Base-by-base conservation (phyloP, 2,113 vertebrate genomes). In the Tympanuchus pallidicinctus region DNA sequence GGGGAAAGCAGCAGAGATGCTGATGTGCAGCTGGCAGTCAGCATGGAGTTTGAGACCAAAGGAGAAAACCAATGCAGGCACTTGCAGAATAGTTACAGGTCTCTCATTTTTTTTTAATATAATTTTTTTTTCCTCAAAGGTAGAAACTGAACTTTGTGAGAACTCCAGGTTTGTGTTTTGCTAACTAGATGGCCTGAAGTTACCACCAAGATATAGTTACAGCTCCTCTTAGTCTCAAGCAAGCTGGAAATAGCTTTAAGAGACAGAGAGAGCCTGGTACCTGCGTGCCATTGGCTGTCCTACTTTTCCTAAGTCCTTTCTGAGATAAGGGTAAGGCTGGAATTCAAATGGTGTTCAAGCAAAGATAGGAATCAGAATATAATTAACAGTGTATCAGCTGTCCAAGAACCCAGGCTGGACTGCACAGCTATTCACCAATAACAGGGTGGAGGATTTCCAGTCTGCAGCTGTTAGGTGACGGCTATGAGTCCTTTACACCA, bases 291-390 rank as follows among this genome's bases (percentile, higher is more conserved):
- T 27, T 65, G 72, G 36, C 72, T 94, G 91, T 42, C 91, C 91
- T 93, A 93, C 93, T 94, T 97, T 92, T 25, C 1, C 60, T n/a
- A 52, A 94, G 87, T 88, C 78, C 64, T 86, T 34, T 61, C 56
- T 81, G 60, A 86, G 75, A 71, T 93, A 93, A 89, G 47, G 76
- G 60, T 90, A 89, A 94, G 64, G 67, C 76, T 83, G 85, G 93
- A 94, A 97, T 95, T 94, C 77, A 81, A 92, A 86, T 38, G 32
- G 69, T 77, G 91, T 71, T 86, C 89, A 89, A 91, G 75, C 36
- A 64, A 24, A 91, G 94, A 96, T 92, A 91, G 47, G 20, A 75
- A 94, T 95, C 96, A 81, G 96, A 94, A 91, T 94, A 92, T 64
- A 91, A 89, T 93, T 91, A 93, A 82, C 75, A 43, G 52, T 11